Base-by-base conservation (phyloP, 2,113 vertebrate species). In the Trochalopteron elliotii region DNA sequence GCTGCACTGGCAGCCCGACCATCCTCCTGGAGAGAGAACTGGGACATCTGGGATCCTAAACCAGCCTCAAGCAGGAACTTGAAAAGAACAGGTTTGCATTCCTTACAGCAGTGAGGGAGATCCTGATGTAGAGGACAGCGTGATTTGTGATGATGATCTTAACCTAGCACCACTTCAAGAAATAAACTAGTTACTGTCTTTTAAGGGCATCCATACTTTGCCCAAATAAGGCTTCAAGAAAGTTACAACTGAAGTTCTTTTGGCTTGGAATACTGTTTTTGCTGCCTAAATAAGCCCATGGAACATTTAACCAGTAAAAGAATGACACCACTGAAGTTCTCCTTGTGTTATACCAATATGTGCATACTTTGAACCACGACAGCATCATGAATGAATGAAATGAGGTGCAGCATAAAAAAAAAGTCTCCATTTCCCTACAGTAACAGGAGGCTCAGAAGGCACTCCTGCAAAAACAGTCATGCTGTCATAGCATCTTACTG, bases 151-250 rank as follows among this genome's bases (percentile, higher is more conserved):
- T 60, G 42, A 94, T 68, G 76, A 94, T 81, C 86, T 93, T 90
- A 93, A 93, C 90, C 85, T 45, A 92, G 74, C 35, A 74, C 37
- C 31, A 61, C 72, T 90, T 93, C 42, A 86, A 78, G 83, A 71
- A 92, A 93, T 92, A 91, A 90, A 93, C 91, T 92, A 81, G 68
- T 90, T 83, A 92, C 79, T 82, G 63, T 83, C 71, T 95, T 95
- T 81, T 92, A 93, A 68, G 53, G 20, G 44, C 60, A 90, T 90
- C 96, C 94, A 94, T 94, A 83, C 30, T 95, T 97, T 93, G 93
- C 68, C 94, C 93, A 96, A 94, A 96, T 94, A 95, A 94, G 94
- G 94, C 53, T 83, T 96, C 52, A 68, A 86, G 68, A 92, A 92
- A 93, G 68, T 86, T 92, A 90, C 44, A 92, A 83, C 24, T 28